Conservation (phyloP, 2,888 invertebrate genomes). For the Acronicta psi region DNA sequence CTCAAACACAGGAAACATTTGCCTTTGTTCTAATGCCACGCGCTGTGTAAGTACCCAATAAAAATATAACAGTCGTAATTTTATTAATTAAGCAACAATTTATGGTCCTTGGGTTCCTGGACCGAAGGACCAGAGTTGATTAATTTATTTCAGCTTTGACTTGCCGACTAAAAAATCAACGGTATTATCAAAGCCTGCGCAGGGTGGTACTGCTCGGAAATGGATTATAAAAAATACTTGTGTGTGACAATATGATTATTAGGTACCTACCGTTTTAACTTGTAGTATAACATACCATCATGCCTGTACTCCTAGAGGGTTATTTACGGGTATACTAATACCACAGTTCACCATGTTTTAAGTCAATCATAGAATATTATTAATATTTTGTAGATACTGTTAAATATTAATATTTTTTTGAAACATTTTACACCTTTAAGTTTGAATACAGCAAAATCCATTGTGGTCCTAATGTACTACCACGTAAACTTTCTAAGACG, state of each 20-base stretch:
- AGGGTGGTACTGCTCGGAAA: constrained; percentile 9
- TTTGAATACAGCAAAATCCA: constrained; percentile 31
- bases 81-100: constrained; percentile 41
- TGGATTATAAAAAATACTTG: constrained; percentile 1
- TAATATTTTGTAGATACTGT: too few relatives aligned
- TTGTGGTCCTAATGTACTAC: constrained; percentile 37
- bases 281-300: too few relatives aligned
- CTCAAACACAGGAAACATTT: constrained; percentile 76
- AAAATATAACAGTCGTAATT: constrained; percentile 49
- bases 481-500: constrained; percentile 45
- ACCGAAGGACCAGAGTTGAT: constrained; percentile 43
- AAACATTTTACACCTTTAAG: not conserved
- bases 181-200: constrained; percentile 23
- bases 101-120: constrained; percentile 29
- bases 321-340: too few relatives aligned
- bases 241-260: too few relatives aligned
- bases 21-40: constrained; percentile 76
- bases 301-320: too few relatives aligned
- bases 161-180: constrained; percentile 28
- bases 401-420: too few relatives aligned
- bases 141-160: constrained; percentile 40
- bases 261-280: too few relatives aligned
- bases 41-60: constrained; percentile 60
- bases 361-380: too few relatives aligned
- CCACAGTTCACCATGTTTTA: too few relatives aligned